Base-by-base conservation (phyloP, 2,113 vertebrate genomes). In the Pyrgilauda ruficollis region DNA sequence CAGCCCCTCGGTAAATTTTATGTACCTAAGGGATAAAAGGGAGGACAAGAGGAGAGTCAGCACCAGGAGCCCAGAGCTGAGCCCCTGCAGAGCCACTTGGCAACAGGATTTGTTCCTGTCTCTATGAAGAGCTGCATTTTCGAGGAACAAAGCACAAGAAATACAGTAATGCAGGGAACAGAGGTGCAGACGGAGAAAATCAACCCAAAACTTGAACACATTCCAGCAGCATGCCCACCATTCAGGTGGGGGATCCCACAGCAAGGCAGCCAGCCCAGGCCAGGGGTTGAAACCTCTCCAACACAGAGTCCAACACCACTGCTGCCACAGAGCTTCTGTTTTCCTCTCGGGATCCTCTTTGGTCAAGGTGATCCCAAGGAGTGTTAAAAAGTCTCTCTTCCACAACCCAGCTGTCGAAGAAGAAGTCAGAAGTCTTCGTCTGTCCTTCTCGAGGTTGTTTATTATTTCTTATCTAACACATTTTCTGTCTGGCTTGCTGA, bases 1-100 rank as follows among this genome's bases (percentile, higher is more conserved):
- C 99, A 1, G 92, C 97, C 3, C 99, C 98, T 16, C 99, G 98
- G 96, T 99, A 99, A 95, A 99, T 94, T 85, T 98, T 98, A 95
- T 99, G 99, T 41, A 99, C 99, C 99, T 99, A 8, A 20, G 11
- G n/a, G n/a, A 41, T 13, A 43, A 74, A 53, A 53, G 61, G 43
- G 62, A 95, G 66, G n/a, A 63, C 9, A 59, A 39, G 73, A 82
- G 22, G 35, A 73, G 49, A 35, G 43, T 94, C 83, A 93, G 72
- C n/a, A 68, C 9, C 35, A 75, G 49, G 37, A 11, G 44, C n/a
- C 33, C 24, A 30, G 15, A 17, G 24, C 56, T 55, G 24, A 39
- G 37, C 5, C 84, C 55, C 30, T 21, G 15, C 41, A 72, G 31
- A 59, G 27, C 8, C 37, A 22, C 46, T 26, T 10, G 15, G 58